Evolutionary conservation across 2,888 invertebrate genomes (phyloP).

Genomic region (Dysmachus trigonus): DNA sequence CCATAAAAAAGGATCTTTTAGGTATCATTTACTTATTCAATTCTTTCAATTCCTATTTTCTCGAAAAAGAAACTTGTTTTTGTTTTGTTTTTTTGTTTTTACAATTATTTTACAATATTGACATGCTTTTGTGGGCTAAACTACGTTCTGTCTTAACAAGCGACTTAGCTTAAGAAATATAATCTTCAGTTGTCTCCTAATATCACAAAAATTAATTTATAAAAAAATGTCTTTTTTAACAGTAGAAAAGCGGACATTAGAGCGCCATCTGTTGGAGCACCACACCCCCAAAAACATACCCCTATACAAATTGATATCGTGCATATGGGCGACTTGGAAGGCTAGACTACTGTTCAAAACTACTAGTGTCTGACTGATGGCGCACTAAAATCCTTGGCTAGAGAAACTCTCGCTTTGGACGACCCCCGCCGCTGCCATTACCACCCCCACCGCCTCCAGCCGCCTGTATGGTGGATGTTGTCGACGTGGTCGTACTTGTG

Average conservation of each 20-base stretch:
- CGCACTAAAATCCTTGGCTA: conserved; percentile 65
- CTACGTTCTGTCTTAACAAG: conserved; percentile 1
- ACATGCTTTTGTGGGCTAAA: conserved; percentile 16
- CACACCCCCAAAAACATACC: not conserved
- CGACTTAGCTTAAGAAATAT: conserved; percentile 24
- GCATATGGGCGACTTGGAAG: not conserved
- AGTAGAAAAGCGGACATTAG: conserved; percentile 4
- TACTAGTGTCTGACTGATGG: conserved; percentile 63
- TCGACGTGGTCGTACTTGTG: conserved; percentile 39
- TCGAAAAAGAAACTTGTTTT: not conserved
- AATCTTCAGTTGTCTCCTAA: conserved; percentile 23
- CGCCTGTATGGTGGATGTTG: conserved; percentile 41
- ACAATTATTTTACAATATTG: conserved; percentile 34
- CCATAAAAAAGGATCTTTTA: not conserved
- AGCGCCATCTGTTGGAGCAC: conserved; percentile 24
- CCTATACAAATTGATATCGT: not conserved
- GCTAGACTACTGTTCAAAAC: conserved; percentile 51
- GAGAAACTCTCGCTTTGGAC: conserved; percentile 63
- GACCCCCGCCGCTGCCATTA: conserved; percentile 55
- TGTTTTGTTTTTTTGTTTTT: not conserved
- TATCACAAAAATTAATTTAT: conserved; percentile 42
- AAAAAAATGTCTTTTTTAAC: conserved; percentile 22
- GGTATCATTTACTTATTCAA: not conserved
- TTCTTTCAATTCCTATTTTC: conserved; percentile 34
- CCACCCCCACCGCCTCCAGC: conserved; percentile 41